phyloP scores from a whole-genome alignment of 2,113 vertebrate species.

The Paralichthys olivaceus region DNA sequence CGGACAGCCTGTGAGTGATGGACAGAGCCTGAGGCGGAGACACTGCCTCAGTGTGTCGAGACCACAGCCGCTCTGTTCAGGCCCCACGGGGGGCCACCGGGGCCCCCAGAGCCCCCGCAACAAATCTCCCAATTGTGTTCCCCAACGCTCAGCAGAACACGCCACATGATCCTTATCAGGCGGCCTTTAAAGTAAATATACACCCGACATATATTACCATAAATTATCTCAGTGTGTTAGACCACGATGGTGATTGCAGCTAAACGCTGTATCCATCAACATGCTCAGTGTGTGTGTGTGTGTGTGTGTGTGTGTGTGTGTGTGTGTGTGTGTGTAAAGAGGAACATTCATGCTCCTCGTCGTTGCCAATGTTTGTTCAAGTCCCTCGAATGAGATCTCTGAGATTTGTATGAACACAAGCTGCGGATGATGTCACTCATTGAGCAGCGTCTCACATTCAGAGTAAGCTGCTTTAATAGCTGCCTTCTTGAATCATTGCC shows the following conservation, averaged over 20 bases:
- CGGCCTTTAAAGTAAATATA: constrained; percentile 64
- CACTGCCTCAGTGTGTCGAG: constrained; percentile 64
- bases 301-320: constrained; percentile 11
- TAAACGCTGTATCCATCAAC: constrained; percentile 36
- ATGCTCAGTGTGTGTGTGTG: constrained; percentile 14
- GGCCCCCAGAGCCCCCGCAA: constrained; percentile 56
- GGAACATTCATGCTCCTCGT: constrained; percentile 17
- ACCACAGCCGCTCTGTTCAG: constrained; percentile 9
- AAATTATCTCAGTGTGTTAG: constrained; percentile 45
- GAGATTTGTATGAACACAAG: constrained; percentile 64
- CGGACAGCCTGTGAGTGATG: constrained; percentile 62
- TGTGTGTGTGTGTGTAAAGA: background rate
- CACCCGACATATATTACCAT: constrained; percentile 59
- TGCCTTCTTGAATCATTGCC: constrained; percentile 71
- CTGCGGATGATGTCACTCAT: constrained; percentile 63
- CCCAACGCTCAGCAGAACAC: constrained; percentile 54
- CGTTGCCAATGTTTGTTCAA: constrained; percentile 73
- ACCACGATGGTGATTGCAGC: constrained; percentile 49
- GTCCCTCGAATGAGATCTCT: constrained; percentile 55
- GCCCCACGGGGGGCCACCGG: constrained; percentile 48
- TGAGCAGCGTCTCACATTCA: background rate
- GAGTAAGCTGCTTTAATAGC: constrained; percentile 54
- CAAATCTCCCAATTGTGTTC: constrained; percentile 75
- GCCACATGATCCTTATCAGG: constrained; percentile 68
- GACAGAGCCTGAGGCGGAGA: constrained; percentile 59